Percentiles rank a stretch among this genome's conserved stretches.
Conservation (phyloP, 2,797 vertebrate genomes). For the Heterohyrax brucei region DNA sequence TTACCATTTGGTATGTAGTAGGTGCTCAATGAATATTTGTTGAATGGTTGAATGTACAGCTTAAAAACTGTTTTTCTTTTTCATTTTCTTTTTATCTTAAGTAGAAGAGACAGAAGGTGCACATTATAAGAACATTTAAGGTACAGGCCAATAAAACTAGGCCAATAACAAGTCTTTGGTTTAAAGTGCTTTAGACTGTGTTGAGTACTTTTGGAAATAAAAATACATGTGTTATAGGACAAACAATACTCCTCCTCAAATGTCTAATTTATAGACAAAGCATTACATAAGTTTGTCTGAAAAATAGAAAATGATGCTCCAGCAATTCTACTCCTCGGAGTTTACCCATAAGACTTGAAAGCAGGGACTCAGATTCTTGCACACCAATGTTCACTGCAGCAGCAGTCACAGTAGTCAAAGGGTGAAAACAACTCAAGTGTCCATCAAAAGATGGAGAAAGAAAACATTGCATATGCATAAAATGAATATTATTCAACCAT, state of each 20-base stretch:
- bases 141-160: background rate
- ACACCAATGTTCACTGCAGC: too few species aligned
- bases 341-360: too few species aligned
- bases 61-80: background rate
- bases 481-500: too few species aligned
- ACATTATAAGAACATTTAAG: background rate
- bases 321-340: too few species aligned
- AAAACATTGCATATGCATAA: too few species aligned
- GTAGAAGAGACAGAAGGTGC: constrained; percentile 22
- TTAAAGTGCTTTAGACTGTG: constrained; percentile 46
- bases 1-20: background rate
- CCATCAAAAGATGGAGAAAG: too few species aligned
- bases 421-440: too few species aligned
- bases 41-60: background rate
- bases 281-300: constrained; percentile 12
- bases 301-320: constrained; percentile 1
- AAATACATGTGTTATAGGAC: constrained; percentile 22
- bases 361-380: too few species aligned
- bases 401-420: too few species aligned
- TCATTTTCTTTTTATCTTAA: background rate
- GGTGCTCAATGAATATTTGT: too few species aligned
- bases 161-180: constrained; percentile 26
- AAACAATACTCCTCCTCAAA: constrained; percentile 10
- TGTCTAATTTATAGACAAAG: constrained; percentile 31
- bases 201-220: constrained; percentile 46